Percentiles rank a stretch among this genome's conserved stretches.
Conservation (phyloP, 92 coral and sea anemone species). For the Diadumene lineata region DNA sequence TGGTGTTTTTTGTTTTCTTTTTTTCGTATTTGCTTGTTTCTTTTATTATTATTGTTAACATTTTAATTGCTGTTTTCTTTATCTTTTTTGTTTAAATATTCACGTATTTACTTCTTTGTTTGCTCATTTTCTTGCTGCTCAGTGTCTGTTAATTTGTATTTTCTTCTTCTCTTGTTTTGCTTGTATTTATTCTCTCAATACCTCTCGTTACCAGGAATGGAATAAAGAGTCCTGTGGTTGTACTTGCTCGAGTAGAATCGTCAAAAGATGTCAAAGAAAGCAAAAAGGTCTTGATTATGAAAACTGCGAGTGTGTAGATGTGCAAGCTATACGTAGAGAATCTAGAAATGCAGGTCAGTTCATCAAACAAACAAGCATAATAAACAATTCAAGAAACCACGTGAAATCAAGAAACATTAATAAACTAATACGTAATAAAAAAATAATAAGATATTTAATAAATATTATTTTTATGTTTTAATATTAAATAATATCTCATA, state of each 20-base stretch:
- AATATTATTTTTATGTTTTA: too few relatives aligned
- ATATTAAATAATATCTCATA: too few relatives aligned
- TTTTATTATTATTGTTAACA: not conserved
- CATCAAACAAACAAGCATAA: too few relatives aligned
- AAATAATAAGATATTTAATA: too few relatives aligned
- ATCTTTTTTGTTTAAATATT: not conserved
- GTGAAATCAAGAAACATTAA: too few relatives aligned
- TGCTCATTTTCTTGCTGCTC: not conserved
- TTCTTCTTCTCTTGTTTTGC: not conserved
- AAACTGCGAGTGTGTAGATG: constrained; percentile 60
- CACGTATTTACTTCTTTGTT: not conserved
- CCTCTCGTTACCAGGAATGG: constrained; percentile 57
- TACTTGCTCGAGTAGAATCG: constrained; percentile 45
- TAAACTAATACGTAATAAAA: too few relatives aligned
- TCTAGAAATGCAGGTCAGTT: too few relatives aligned
- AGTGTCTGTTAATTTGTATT: not conserved
- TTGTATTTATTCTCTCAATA: not conserved
- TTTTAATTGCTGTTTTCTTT: not conserved
- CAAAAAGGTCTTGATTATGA: constrained; percentile 44
- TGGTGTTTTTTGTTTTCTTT: not conserved
- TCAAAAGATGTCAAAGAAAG: constrained; percentile 58
- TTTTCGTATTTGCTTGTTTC: not conserved
- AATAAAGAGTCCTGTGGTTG: constrained; percentile 58
- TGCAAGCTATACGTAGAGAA: constrained; percentile 29
- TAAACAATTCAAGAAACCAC: too few relatives aligned